A percentile compares a stretch with the other conserved stretches of the same genome.
phyloP scores from a whole-genome alignment of 1,140 invertebrate species.

The Drosophila novamexicana region DNA sequence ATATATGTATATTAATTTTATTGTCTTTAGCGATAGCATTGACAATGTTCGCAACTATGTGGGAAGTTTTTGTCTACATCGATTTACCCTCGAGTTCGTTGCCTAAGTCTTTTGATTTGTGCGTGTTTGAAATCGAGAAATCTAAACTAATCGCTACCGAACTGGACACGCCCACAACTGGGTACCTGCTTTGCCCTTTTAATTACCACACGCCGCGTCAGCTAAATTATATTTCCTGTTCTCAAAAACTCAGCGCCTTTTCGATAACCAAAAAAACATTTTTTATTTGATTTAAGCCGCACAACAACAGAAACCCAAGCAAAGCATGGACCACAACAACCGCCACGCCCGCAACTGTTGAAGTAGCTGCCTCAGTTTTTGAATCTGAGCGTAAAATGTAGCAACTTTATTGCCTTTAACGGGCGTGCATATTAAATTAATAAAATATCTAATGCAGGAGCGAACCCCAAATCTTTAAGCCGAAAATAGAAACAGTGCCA shows the following conservation, averaged over 20 bases:
- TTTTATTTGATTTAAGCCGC: constrained; percentile 78
- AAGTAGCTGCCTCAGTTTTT: constrained; percentile 17
- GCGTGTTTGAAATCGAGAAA: constrained; percentile 44
- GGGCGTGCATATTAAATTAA: constrained; percentile 80
- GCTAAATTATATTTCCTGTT: constrained; percentile 82
- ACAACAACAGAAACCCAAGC: constrained; percentile 24
- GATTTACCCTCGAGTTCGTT: constrained; percentile 57
- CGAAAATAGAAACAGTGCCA: not conserved
- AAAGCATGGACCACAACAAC: constrained; percentile 33
- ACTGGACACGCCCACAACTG: constrained; percentile 57
- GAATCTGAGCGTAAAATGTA: constrained; percentile 71
- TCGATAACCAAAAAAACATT: constrained; percentile 49
- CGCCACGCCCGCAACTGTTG: constrained; percentile 46
- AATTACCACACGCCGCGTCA: constrained; percentile 81
- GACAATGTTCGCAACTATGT: constrained; percentile 63
- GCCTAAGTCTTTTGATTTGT: constrained; percentile 81
- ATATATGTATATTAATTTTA: constrained; percentile 75
- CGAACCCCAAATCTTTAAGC: constrained; percentile 9
- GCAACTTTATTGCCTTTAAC: constrained; percentile 77
- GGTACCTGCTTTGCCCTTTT: constrained; percentile 80
- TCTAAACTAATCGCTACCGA: constrained; percentile 78
- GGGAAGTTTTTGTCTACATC: constrained; percentile 55
- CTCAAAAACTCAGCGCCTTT: constrained; percentile 57
- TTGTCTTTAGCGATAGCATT: constrained; percentile 73
- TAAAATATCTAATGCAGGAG: constrained; percentile 53